These are phyloP conservation scores for Pseudolaguvia tuberculata DNA, from an alignment of 2,113 vertebrate species.

Conservation along the genomic window DNA sequence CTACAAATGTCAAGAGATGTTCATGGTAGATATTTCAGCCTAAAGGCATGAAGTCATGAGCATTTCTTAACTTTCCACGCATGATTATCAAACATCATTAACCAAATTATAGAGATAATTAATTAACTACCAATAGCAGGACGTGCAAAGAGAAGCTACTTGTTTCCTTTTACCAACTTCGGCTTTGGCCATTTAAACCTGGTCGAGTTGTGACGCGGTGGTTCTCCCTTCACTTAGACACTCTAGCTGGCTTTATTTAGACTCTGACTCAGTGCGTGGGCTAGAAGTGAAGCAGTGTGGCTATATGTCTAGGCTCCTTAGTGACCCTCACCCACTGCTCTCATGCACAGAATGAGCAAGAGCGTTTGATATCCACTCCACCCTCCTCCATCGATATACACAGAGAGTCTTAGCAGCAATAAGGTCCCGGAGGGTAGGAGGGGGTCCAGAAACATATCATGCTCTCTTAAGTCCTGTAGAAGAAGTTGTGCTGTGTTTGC, in stretches of 20 bases:
- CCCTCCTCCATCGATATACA: conserved; percentile 38
- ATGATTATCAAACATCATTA: not conserved
- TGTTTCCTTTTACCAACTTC: conserved; percentile 16
- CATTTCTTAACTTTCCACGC: conserved; percentile 8
- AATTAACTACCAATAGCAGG: not conserved
- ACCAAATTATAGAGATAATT: too few relatives aligned
- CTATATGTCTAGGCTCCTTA: conserved; percentile 38
- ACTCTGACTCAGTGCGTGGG: conserved; percentile 45
- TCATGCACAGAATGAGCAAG: conserved; percentile 43
- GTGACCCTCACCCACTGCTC: conserved; percentile 42
- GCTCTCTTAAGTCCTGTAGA: conserved; percentile 42
- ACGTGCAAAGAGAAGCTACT: not conserved
- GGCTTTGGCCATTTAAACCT: conserved; percentile 5
- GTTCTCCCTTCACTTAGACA: conserved; percentile 6
- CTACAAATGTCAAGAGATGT: conserved; percentile 18
- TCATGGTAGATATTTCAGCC: not conserved
- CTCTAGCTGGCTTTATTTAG: conserved; percentile 40
- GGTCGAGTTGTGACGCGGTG: conserved; percentile 17
- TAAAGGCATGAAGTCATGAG: not conserved
- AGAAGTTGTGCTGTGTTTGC: conserved; percentile 28
- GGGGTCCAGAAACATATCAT: conserved; percentile 22
- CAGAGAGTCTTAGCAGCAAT: conserved; percentile 31
- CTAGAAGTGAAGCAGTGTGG: conserved; percentile 35
- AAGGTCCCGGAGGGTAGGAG: conserved; percentile 35
- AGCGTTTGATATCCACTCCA: conserved; percentile 44